Conservation (phyloP, 2,797 vertebrate genomes). For the Cyprinella venusta region DNA sequence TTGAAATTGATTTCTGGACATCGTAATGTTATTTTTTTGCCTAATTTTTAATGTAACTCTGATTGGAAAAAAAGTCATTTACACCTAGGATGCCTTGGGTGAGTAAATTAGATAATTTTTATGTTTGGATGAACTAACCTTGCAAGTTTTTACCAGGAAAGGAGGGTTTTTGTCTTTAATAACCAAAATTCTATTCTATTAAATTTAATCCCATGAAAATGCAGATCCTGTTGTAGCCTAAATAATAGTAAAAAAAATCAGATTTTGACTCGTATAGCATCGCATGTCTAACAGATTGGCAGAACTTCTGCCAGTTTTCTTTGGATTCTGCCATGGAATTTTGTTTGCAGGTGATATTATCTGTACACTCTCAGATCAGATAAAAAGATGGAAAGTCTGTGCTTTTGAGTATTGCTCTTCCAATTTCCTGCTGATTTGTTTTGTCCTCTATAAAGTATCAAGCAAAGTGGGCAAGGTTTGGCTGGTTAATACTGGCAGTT, state of each 20-base stretch:
- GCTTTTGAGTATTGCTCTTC: neutral
- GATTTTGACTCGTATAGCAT: neutral
- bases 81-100: no score
- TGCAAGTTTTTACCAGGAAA: no score
- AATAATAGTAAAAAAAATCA: neutral
- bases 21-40: no score
- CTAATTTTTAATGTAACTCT: no score
- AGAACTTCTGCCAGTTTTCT: conserved; percentile 4
- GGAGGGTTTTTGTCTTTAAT: no score
- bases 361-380: neutral
- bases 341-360: neutral
- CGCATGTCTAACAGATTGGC: neutral
- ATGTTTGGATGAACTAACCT: no score
- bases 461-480: neutral
- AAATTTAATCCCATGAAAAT: neutral
- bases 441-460: neutral
- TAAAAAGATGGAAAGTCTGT: neutral
- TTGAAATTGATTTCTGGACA: no score
- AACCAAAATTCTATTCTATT: neutral
- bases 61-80: no score
- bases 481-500: neutral
- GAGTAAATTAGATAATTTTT: no score
- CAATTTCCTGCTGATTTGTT: neutral
- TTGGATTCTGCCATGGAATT: neutral
- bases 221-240: neutral